Base-by-base conservation (phyloP, 2,888 invertebrate genomes). In the Pterostichus niger region DNA sequence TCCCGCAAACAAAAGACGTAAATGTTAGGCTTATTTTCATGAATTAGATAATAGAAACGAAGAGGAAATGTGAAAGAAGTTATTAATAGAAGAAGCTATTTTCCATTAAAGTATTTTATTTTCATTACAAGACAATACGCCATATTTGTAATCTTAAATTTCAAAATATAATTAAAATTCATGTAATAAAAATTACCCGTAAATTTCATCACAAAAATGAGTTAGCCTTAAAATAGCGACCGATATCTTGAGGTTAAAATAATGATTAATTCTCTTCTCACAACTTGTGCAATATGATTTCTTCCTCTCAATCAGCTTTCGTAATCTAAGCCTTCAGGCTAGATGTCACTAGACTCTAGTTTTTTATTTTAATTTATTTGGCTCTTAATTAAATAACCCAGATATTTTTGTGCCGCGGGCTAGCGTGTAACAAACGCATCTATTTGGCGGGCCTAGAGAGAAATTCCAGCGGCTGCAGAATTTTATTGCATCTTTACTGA, bases 361-460 rank as follows among this genome's bases (percentile, higher is more conserved):
- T 40, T 75, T 75, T 64, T 35, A 31, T 64, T 17, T 68, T 68
- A 40, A 73, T 73, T 31, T 54, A 76, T 33, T 54, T 76, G 54
- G 24, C 49, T 77, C 40, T 35, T 40, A 59, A 77, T 77, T 77
- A 77, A 76, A 77, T 77, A 77, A 77, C 77, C 77, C 54, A 77
- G 77, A 40, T 77, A 56, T 77, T 71, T 40, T 35, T 11, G 9
- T n/a, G 13, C 33, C 59, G 24, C 11, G 10, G 35, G 64, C 64
- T 33, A n/a, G 75, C 75, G 49, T 75, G 75, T 52, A 17, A 13
- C 33, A 75, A 75, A 75, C 64, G 64, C 33, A 71, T 71, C 46
- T 40, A 46, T 71, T 71, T 46, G 17, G 24, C 13, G 17, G n/a
- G 31, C 11, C 3, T 24, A 3, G 10, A 64, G 35, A 33, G 64